Evolutionary conservation across 2,797 vertebrate species (phyloP).

Genomic region (Acanthopagrus latus): DNA sequence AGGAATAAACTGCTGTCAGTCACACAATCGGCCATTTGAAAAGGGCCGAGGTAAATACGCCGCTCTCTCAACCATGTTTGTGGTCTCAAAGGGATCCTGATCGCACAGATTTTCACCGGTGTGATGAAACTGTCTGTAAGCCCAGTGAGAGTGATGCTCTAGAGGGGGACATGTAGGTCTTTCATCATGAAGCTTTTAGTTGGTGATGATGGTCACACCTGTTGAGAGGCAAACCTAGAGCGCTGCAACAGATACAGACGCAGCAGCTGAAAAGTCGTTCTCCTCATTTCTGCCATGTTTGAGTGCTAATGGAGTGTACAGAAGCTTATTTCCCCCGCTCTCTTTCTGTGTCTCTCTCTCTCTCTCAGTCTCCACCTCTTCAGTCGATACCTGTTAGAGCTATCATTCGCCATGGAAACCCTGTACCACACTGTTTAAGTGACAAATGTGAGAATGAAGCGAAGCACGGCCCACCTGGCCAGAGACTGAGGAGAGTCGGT

Average conservation of each 20-base stretch:
- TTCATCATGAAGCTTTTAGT: background rate
- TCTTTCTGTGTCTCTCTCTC: background rate
- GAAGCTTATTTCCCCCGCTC: slow-evolving; percentile 1
- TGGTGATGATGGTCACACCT: background rate
- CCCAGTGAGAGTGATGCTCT: background rate
- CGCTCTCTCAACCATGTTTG: background rate
- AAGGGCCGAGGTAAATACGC: slow-evolving; percentile 1
- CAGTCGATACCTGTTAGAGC: slow-evolving; percentile 26
- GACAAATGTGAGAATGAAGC: slow-evolving; percentile 43
- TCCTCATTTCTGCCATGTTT: background rate
- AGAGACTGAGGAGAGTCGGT: slow-evolving; percentile 13
- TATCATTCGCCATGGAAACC: slow-evolving; percentile 64
- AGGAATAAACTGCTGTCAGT: slow-evolving; percentile 12
- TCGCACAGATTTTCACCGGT: background rate
- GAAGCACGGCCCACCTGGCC: slow-evolving; percentile 38
- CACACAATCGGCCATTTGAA: background rate
- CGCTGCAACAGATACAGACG: too few relatives aligned
- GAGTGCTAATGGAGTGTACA: background rate
- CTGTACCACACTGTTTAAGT: slow-evolving; percentile 23
- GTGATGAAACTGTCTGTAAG: slow-evolving; percentile 25
- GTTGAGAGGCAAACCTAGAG: too few relatives aligned
- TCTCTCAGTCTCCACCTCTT: slow-evolving; percentile 1
- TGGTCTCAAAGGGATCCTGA: background rate
- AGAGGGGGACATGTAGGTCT: background rate
- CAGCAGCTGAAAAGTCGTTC: background rate